These are phyloP conservation scores for Leptopterna dolabrata DNA, from an alignment of 2,888 invertebrate species.

Conservation along the genomic window DNA sequence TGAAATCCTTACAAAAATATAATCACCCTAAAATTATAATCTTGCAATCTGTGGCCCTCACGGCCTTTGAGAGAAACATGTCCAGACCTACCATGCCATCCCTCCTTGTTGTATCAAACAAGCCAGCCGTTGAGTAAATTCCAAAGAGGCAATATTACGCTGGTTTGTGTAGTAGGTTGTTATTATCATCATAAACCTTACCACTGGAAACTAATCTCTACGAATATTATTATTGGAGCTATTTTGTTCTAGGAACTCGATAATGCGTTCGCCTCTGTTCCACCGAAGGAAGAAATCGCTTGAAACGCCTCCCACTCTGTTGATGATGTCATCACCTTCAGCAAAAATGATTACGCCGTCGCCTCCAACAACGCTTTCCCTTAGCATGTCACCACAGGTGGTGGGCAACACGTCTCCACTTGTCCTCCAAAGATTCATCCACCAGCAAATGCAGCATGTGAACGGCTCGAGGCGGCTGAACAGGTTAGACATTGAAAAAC, in stretches of 20 bases:
- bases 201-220: no score
- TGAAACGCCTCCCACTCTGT: constrained; percentile 16
- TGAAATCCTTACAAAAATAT: no score
- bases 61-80: no score
- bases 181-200: no score
- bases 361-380: constrained; percentile 63
- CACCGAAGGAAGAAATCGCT: constrained; percentile 56
- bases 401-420: constrained; percentile 83
- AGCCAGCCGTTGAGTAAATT: no score
- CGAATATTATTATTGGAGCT: background rate
- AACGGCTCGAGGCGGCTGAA: constrained; percentile 64
- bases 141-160: no score
- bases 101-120: no score
- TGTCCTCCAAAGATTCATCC: constrained; percentile 81
- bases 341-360: background rate
- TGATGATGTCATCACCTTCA: constrained; percentile 14
- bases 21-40: no score
- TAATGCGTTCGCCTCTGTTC: constrained; percentile 58
- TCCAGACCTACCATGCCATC: no score
- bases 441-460: constrained; percentile 80
- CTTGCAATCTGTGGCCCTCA: no score
- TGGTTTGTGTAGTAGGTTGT: no score
- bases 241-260: constrained; percentile 54
- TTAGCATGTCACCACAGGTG: constrained; percentile 82
- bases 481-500: constrained; percentile 49